phyloP scores from a whole-genome alignment of 2,113 vertebrate species.

The Oncorhynchus mykiss region DNA sequence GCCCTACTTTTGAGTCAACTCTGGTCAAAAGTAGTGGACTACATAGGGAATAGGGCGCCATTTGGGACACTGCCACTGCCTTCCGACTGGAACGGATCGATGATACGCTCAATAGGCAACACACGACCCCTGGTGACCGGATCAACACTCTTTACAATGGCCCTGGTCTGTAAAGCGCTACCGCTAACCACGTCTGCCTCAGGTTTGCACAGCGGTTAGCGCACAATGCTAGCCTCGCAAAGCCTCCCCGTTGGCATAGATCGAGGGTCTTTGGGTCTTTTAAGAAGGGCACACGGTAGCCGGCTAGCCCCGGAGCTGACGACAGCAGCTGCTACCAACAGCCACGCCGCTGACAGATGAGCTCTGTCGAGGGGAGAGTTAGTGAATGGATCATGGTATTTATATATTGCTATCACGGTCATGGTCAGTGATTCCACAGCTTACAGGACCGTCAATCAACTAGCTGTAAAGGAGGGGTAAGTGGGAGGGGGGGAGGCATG shows the following conservation, averaged over 20 bases:
- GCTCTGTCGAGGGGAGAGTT: slow-evolving; percentile 1
- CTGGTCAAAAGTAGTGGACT: too few relatives aligned
- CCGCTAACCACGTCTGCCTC: background rate
- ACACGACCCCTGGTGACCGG: background rate
- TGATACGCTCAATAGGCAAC: background rate
- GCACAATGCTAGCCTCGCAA: background rate
- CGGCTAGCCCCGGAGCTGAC: background rate
- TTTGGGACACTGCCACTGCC: too few relatives aligned
- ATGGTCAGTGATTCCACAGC: background rate
- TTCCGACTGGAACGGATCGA: too few relatives aligned
- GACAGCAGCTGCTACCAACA: background rate
- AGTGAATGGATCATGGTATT: background rate
- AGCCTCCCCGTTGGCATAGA: background rate
- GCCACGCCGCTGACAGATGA: background rate
- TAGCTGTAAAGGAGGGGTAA: too few relatives aligned
- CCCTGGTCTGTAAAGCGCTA: background rate
- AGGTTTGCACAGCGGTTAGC: slow-evolving; percentile 11
- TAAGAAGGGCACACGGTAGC: background rate
- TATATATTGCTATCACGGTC: background rate
- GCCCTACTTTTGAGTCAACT: too few relatives aligned
- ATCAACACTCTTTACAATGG: background rate
- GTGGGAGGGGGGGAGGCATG: too few relatives aligned
- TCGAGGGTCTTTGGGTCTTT: background rate
- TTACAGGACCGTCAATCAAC: slow-evolving; percentile 9
- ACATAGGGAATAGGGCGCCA: too few relatives aligned